These are phyloP conservation scores for Noctua janthe DNA, from an alignment of 2,888 invertebrate species.

Conservation along the genomic window DNA sequence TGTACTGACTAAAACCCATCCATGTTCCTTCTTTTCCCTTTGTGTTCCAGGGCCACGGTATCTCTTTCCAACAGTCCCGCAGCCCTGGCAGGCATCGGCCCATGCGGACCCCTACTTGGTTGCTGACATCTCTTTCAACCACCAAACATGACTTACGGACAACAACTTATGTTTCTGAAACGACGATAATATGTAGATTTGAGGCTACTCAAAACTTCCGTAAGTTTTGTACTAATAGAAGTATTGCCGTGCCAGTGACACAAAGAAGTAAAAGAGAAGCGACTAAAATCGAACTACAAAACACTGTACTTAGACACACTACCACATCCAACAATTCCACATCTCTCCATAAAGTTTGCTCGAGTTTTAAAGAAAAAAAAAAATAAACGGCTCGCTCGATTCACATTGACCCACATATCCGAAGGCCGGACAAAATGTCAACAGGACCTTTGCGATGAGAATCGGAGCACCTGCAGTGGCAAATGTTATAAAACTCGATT, in stretches of 20 bases:
- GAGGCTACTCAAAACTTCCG: background rate
- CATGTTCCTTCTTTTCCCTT: too few relatives aligned
- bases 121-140: too few relatives aligned
- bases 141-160: too few relatives aligned
- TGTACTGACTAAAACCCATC: too few relatives aligned
- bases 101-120: too few relatives aligned
- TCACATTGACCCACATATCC: constrained; percentile 83
- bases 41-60: too few relatives aligned
- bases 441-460: constrained; percentile 86
- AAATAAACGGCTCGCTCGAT: constrained; percentile 44
- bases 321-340: constrained; percentile 43
- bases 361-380: constrained; percentile 48
- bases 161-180: too few relatives aligned
- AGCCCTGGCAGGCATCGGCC: too few relatives aligned
- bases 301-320: background rate
- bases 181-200: background rate
- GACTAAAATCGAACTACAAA: background rate
- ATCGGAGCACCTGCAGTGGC: constrained; percentile 78
- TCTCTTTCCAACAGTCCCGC: too few relatives aligned
- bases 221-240: background rate
- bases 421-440: constrained; percentile 86
- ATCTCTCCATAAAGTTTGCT: constrained; percentile 40
- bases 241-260: background rate
- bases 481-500: constrained; percentile 70
- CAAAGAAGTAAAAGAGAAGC: background rate